A percentile compares a stretch with the other conserved stretches of the same genome.
phyloP scores from a whole-genome alignment of 2,113 vertebrate species.

The Phalacrocorax pelagicus region DNA sequence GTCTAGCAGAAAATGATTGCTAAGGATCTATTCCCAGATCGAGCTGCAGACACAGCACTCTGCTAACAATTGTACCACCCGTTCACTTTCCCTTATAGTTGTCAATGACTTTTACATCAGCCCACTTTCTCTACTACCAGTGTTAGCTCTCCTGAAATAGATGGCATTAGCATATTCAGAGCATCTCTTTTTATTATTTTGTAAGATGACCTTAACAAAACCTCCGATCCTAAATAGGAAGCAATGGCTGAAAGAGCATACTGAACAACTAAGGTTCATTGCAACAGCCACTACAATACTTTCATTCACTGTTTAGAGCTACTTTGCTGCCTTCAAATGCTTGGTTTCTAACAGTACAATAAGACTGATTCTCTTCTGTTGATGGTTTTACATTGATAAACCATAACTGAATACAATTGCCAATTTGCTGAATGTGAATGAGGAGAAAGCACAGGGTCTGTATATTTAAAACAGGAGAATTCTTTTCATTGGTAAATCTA shows the following conservation, averaged over 20 bases:
- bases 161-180: constrained; percentile 28
- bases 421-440: neutral
- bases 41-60: neutral
- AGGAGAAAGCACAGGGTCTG: neutral
- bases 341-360: neutral
- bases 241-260: neutral
- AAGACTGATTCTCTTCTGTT: neutral
- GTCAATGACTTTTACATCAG: neutral
- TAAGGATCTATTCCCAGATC: neutral
- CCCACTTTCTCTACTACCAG: neutral
- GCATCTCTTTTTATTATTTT: neutral
- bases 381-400: neutral
- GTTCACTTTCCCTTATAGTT: neutral
- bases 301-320: neutral
- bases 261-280: neutral
- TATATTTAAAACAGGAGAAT: neutral
- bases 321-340: neutral
- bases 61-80: neutral
- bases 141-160: neutral
- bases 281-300: neutral
- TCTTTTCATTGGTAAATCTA: neutral
- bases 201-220: neutral
- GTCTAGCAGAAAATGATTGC: neutral
- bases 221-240: neutral
- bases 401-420: neutral